Base-by-base conservation (phyloP, 2,797 vertebrate species). In the Poeciliopsis turneri region DNA sequence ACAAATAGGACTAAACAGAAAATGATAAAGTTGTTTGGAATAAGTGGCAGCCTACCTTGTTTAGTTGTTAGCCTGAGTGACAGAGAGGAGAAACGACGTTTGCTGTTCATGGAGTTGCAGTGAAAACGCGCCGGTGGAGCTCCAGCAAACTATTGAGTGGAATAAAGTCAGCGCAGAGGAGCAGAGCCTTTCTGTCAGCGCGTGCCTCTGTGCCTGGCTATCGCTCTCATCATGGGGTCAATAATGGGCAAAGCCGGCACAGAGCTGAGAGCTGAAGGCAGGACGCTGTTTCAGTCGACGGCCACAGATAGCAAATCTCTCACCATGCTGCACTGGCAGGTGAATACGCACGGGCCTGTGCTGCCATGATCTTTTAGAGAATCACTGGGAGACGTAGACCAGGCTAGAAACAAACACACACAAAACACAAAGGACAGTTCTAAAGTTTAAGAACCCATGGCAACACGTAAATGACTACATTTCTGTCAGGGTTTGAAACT, bases 201-300 rank as follows among this genome's bases (percentile, higher is more conserved):
- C 61, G 75, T 75, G 76, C 75, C 68, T 83, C 30, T 74, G 75
- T 69, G 69, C 45, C 84, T 69, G 72, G 46, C 61, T 78, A 66
- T 82, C 45, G 6, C 77, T 64, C 84, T 79, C 84, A 86, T 84
- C 81, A 77, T 85, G 75, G 75, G 88, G 88, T 95, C 94, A 92
- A 94, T 94, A 92, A 78, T 39, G 76, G 74, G 53, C 80, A 81
- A 91, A 90, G 90, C 77, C 81, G 72, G 91, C 83, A 87, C 87
- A 91, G 76, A 75, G 87, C 87, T 87, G 76, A 89, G 84, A 90
- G 90, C 90, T 88, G 46, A 68, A 81, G 90, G 89, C 91, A 82
- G 88, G 84, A 80, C 78, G 82, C 80, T 69, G 74, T 82, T 85
- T 87, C 80, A 81, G 66, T 75, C 71, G 46, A 80, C 84, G 70